Conservation (phyloP, 2,797 vertebrate species). For the Buceros bicornis region DNA sequence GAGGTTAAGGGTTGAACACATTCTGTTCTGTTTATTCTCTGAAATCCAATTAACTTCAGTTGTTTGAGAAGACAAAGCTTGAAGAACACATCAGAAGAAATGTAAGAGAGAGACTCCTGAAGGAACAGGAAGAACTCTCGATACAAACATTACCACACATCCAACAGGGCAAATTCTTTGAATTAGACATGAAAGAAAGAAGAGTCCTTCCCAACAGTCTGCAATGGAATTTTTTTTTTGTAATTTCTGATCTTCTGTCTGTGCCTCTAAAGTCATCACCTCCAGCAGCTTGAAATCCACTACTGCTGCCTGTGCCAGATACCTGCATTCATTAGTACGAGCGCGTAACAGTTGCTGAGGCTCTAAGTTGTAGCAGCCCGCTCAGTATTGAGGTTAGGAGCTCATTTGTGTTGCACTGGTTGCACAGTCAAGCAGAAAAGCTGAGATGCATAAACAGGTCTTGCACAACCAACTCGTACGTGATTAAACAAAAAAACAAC, state of each 20-base stretch:
- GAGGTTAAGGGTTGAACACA: conserved; percentile 67
- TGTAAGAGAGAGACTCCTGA: conserved; percentile 30
- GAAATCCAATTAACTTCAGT: conserved; percentile 72
- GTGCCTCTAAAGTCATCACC: conserved; percentile 56
- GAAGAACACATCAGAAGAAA: conserved; percentile 54
- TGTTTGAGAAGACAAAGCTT: conserved; percentile 66
- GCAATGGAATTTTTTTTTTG: conserved; percentile 11
- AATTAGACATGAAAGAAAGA: conserved; percentile 66
- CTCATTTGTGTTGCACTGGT: background rate
- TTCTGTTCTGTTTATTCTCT: conserved; percentile 68
- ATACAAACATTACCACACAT: conserved; percentile 44
- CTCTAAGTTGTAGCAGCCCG: background rate
- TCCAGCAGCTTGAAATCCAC: conserved; percentile 47
- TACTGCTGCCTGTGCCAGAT: background rate
- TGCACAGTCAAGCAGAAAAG: background rate
- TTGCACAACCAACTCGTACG: background rate
- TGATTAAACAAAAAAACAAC: background rate
- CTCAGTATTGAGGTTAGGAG: background rate
- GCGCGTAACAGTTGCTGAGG: background rate
- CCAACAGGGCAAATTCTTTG: conserved; percentile 55
- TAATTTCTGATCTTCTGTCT: conserved; percentile 64
- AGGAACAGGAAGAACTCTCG: conserved; percentile 65
- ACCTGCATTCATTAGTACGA: conserved; percentile 35
- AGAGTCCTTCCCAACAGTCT: conserved; percentile 8
- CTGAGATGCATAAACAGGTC: background rate